Conservation (phyloP, 37 sponge, comb jelly and placozoan species). For the Diacarnus erythraeanus region DNA sequence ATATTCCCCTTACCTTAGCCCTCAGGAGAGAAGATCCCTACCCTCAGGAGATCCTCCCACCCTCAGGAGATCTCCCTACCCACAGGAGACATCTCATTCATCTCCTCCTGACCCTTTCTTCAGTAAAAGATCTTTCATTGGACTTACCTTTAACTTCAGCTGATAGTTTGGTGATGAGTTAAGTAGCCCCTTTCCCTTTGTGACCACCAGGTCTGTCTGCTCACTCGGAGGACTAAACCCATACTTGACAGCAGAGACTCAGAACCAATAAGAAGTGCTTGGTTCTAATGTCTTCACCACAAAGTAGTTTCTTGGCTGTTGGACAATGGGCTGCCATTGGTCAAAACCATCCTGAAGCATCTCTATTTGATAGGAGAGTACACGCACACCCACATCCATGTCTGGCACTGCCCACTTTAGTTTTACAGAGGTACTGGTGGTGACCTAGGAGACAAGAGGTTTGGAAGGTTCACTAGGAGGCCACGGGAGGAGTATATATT, state of each 20-base stretch:
- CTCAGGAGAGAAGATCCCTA: too few relatives aligned
- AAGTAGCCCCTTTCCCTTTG: conserved; percentile 40
- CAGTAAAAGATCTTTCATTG: too few relatives aligned
- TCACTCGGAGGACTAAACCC: conserved; percentile 67
- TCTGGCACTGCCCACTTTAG: conserved; percentile 65
- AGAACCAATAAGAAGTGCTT: conserved; percentile 58
- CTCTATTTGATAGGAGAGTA: conserved; percentile 62
- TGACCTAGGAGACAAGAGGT: conserved; percentile 50
- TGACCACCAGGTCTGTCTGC: conserved; percentile 42
- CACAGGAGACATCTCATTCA: too few relatives aligned
- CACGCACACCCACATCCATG: conserved; percentile 43
- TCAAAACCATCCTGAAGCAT: conserved; percentile 49
- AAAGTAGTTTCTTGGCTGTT: conserved; percentile 49
- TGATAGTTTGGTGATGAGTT: conserved; percentile 6
- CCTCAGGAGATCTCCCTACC: too few relatives aligned
- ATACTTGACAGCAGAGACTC: conserved; percentile 63
- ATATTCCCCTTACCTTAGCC: too few relatives aligned
- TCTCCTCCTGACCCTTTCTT: too few relatives aligned
- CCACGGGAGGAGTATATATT: too few relatives aligned
- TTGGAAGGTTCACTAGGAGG: conserved; percentile 63
- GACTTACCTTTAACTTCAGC: too few relatives aligned
- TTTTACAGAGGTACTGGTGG: conserved; percentile 54
- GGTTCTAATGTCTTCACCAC: conserved; percentile 65
- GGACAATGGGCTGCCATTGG: conserved; percentile 60
- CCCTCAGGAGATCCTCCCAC: too few relatives aligned